Percentiles rank a stretch among this genome's conserved stretches.
phyloP scores from a whole-genome alignment of 2,113 vertebrate species.

The Myiozetetes cayanensis region DNA sequence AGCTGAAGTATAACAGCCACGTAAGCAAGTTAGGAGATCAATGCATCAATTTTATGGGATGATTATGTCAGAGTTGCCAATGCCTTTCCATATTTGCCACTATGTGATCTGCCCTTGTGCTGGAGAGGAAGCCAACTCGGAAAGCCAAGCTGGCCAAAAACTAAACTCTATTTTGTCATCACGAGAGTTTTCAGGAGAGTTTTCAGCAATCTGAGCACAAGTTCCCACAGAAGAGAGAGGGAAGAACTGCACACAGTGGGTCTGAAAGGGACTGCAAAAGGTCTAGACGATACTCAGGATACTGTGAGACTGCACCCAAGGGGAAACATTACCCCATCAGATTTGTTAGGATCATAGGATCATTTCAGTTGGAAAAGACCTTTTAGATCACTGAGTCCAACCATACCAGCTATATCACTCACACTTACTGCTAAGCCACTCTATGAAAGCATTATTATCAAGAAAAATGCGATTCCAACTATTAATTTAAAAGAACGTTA shows the following conservation, averaged over 20 bases:
- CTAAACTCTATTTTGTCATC: neutral
- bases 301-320: neutral
- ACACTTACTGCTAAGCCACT: neutral
- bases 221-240: neutral
- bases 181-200: neutral
- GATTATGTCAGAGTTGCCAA: neutral
- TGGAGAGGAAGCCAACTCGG: neutral
- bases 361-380: neutral
- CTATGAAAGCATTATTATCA: neutral
- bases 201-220: neutral
- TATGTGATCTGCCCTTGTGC: neutral
- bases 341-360: neutral
- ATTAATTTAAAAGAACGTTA: neutral
- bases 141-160: neutral
- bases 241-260: neutral
- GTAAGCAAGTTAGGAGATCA: neutral
- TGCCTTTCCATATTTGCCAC: neutral
- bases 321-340: neutral
- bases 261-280: neutral
- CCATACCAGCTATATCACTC: neutral
- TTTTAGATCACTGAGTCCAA: neutral
- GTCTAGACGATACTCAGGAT: neutral
- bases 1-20: neutral
- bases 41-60: neutral
- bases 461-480: neutral